Percentiles rank a stretch among this genome's conserved stretches.
Evolutionary conservation across 2,888 invertebrate species (phyloP).

Genomic region (Itoplectis maculator): DNA sequence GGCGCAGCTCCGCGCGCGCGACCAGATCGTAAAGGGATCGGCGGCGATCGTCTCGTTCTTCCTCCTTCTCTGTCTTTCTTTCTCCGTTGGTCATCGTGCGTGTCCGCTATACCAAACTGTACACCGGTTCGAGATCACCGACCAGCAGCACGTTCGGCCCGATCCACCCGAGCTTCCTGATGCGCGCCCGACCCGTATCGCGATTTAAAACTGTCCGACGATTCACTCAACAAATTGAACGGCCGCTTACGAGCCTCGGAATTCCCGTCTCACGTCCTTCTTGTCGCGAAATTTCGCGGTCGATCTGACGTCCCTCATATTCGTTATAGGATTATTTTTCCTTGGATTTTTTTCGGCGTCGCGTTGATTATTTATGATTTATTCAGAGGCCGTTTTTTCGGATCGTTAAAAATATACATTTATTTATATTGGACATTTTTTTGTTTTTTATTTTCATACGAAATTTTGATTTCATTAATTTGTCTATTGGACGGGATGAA

Average conservation of each 20-base stretch:
- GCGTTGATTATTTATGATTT: no score
- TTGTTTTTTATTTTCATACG: no score
- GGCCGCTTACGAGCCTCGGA: constrained; percentile 35
- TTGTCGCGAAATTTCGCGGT: constrained; percentile 34
- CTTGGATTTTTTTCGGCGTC: no score
- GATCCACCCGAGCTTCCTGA: constrained; percentile 55
- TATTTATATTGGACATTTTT: no score
- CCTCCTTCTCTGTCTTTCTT: neutral
- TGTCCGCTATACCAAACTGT: no score
- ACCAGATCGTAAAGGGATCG: constrained; percentile 63
- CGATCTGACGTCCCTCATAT: no score
- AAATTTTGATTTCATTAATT: no score
- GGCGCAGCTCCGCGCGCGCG: constrained; percentile 46
- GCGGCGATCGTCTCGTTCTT: constrained; percentile 29
- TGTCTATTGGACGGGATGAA: no score
- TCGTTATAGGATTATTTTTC: no score
- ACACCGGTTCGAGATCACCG: constrained; percentile 47
- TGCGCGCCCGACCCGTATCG: constrained; percentile 44
- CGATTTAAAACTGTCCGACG: constrained; percentile 65
- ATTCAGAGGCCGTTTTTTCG: no score
- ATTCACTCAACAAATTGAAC: constrained; percentile 65
- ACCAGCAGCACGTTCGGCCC: constrained; percentile 23
- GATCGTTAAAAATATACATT: no score
- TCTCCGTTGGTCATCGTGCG: no score
- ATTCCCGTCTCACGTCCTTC: constrained; percentile 37